These are phyloP conservation scores for Oryzias melastigma DNA, from an alignment of 2,113 vertebrate genomes.

Conservation along the genomic window DNA sequence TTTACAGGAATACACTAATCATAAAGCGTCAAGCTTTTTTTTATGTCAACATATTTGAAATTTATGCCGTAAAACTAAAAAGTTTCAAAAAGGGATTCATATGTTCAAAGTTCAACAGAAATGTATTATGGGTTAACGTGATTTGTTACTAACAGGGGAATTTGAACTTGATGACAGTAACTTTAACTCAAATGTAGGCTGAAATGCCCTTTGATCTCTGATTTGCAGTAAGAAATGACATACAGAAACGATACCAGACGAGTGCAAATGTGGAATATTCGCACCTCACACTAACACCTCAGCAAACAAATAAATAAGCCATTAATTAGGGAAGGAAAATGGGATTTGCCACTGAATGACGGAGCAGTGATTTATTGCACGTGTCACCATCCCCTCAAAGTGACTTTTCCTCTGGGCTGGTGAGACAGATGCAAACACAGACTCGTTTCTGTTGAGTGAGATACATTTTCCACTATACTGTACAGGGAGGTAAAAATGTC, in stretches of 20 bases:
- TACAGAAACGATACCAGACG: constrained; percentile 19
- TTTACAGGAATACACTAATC: constrained; percentile 44
- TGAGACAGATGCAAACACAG: constrained; percentile 64
- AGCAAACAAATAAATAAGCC: constrained; percentile 77
- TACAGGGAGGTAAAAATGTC: constrained; percentile 64
- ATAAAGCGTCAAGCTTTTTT: constrained; percentile 29
- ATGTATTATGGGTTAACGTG: background rate
- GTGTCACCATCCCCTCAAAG: constrained; percentile 71
- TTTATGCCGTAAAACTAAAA: constrained; percentile 25
- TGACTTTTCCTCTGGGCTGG: constrained; percentile 64
- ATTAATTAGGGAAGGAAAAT: constrained; percentile 80
- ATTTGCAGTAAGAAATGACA: constrained; percentile 5
- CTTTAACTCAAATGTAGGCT: constrained; percentile 33
- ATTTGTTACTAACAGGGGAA: constrained; percentile 6
- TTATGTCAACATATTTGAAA: constrained; percentile 18
- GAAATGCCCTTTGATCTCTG: constrained; percentile 43
- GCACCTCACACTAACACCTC: constrained; percentile 26
- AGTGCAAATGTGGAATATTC: constrained; percentile 21
- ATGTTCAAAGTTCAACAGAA: constrained; percentile 11
- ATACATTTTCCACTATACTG: constrained; percentile 65
- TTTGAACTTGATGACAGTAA: constrained; percentile 15
- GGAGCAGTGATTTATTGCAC: constrained; percentile 75
- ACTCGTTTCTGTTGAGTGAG: constrained; percentile 50
- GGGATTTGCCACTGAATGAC: constrained; percentile 68
- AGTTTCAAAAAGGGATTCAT: background rate